These are phyloP conservation scores for Macrobrachium rosenbergii DNA, from an alignment of 1,140 invertebrate species.

Conservation along the genomic window DNA sequence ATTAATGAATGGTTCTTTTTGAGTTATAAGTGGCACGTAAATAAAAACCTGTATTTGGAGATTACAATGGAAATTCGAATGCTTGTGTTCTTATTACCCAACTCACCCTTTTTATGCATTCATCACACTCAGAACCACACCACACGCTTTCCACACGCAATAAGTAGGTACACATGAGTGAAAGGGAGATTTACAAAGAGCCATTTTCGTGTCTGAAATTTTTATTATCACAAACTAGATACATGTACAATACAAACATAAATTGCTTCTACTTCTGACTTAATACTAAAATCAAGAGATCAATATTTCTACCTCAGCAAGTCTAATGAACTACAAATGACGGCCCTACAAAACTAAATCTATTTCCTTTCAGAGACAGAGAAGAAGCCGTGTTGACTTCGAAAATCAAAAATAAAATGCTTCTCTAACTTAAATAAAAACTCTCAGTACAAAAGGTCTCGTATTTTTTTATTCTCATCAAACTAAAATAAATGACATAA, in stretches of 20 bases:
- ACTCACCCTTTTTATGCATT: no score
- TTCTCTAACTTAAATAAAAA: no score
- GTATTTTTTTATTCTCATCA: background rate
- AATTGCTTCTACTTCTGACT: conserved; percentile 41
- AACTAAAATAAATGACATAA: background rate
- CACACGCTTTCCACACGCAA: no score
- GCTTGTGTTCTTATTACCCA: no score
- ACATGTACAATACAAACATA: conserved; percentile 54
- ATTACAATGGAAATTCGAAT: no score
- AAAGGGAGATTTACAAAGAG: background rate
- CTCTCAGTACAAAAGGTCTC: background rate
- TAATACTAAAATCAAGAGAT: conserved; percentile 27
- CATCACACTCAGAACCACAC: no score
- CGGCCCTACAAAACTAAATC: conserved; percentile 42
- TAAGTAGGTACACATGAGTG: background rate
- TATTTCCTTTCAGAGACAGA: conserved; percentile 15
- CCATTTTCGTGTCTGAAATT: background rate
- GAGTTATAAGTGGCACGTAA: no score
- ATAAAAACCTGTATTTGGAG: no score
- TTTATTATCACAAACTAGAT: conserved; percentile 56
- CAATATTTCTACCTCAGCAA: conserved; percentile 21
- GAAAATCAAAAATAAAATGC: no score
- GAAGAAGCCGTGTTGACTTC: background rate
- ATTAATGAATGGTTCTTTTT: no score
- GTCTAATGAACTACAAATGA: conserved; percentile 5